These are phyloP conservation scores for Fragum sueziense DNA, from an alignment of 2,888 invertebrate genomes.

Conservation along the genomic window DNA sequence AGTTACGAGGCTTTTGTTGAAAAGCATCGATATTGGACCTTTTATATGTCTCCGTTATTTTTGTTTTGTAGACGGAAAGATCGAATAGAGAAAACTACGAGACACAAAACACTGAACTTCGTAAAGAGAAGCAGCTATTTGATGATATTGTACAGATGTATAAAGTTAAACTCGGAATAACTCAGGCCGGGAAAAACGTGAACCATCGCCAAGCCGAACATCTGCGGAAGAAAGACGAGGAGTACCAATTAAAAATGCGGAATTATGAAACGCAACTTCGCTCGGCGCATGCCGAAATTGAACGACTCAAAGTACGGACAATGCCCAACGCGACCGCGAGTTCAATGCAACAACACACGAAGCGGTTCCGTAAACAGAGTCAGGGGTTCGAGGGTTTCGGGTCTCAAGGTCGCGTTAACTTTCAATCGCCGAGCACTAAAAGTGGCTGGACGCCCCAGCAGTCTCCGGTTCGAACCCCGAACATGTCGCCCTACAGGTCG, in stretches of 20 bases:
- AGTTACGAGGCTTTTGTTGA: too few relatives aligned
- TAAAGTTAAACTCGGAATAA: constrained; percentile 55
- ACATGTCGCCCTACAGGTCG: constrained; percentile 16
- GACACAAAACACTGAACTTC: constrained; percentile 36
- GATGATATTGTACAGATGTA: constrained; percentile 46
- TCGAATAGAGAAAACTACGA: constrained; percentile 49
- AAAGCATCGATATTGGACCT: background rate
- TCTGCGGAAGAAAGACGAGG: constrained; percentile 50
- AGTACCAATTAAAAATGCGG: constrained; percentile 39
- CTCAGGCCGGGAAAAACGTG: constrained; percentile 51
- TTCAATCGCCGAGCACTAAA: background rate
- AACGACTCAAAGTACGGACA: constrained; percentile 39
- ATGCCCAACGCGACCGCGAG: constrained; percentile 48
- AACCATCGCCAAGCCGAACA: constrained; percentile 46
- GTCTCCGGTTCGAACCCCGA: constrained; percentile 21
- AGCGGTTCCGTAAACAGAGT: constrained; percentile 33
- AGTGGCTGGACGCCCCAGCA: constrained; percentile 25
- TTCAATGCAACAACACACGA: constrained; percentile 41
- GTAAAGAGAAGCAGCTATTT: constrained; percentile 42
- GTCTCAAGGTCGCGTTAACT: background rate
- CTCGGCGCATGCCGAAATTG: constrained; percentile 46
- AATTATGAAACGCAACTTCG: constrained; percentile 42
- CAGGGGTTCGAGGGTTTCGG: constrained; percentile 28
- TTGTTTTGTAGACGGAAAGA: constrained; percentile 32
- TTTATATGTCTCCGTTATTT: background rate